Evolutionary conservation across 1,140 invertebrate genomes (phyloP).

Genomic region (Batillaria attramentaria): DNA sequence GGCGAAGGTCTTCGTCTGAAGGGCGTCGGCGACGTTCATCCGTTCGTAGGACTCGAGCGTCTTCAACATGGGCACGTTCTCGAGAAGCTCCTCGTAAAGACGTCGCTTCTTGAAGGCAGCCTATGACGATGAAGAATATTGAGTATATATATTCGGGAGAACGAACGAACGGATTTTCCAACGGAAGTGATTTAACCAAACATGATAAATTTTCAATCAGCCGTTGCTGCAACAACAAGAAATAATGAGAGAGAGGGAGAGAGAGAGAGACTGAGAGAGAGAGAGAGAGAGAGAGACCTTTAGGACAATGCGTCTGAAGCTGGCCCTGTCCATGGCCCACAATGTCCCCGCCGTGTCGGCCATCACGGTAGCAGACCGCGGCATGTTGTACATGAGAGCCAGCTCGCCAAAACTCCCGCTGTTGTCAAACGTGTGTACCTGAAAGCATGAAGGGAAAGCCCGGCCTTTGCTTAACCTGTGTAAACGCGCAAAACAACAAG

Average conservation of each 20-base stretch:
- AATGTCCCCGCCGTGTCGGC: conserved; percentile 76
- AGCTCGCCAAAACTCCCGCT: conserved; percentile 89
- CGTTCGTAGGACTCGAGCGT: conserved; percentile 85
- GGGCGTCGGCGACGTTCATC: conserved; percentile 96
- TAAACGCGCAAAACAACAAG: too few relatives aligned
- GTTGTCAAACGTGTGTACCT: conserved; percentile 67
- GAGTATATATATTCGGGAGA: too few relatives aligned
- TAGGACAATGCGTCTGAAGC: conserved; percentile 93
- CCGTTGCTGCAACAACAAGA: too few relatives aligned
- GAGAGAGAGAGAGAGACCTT: too few relatives aligned
- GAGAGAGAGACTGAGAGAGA: too few relatives aligned
- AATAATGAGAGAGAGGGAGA: too few relatives aligned
- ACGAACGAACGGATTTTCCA: too few relatives aligned
- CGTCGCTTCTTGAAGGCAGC: conserved; percentile 96
- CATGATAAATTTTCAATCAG: too few relatives aligned
- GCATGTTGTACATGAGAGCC: conserved; percentile 97
- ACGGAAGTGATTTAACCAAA: too few relatives aligned
- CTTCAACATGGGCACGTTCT: conserved; percentile 93
- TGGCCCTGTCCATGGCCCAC: conserved; percentile 83
- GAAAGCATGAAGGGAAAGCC: too few relatives aligned
- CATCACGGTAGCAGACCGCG: conserved; percentile 85
- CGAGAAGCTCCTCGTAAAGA: conserved; percentile 94
- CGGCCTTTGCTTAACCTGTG: too few relatives aligned
- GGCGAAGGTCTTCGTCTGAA: conserved; percentile 84
- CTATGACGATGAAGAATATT: too few relatives aligned